phyloP scores from a whole-genome alignment of 2,113 vertebrate genomes.

The Cheirogaleus medius region DNA sequence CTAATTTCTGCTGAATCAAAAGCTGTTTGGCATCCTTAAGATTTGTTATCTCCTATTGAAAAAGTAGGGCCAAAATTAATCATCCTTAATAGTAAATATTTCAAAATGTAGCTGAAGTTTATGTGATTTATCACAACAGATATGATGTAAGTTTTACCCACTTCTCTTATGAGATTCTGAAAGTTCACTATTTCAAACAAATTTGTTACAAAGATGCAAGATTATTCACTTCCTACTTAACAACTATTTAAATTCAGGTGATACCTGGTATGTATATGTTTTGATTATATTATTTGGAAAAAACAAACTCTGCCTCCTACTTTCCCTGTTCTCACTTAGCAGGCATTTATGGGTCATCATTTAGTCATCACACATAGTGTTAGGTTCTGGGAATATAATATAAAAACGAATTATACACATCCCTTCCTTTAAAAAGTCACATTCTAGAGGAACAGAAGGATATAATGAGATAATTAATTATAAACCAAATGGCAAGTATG shows the following conservation, averaged over 20 bases:
- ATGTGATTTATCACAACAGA: background rate
- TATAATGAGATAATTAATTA: background rate
- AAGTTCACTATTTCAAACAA: constrained; percentile 43
- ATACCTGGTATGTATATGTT: background rate
- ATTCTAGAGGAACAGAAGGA: background rate
- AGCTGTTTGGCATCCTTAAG: constrained; percentile 94
- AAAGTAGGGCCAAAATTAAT: background rate
- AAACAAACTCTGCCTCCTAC: background rate
- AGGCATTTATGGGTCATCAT: background rate
- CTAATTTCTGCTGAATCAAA: constrained; percentile 97
- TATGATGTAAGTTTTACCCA: background rate
- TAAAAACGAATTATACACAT: background rate
- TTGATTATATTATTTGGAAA: background rate
- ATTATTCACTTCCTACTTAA: background rate
- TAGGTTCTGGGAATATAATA: background rate
- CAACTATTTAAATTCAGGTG: background rate
- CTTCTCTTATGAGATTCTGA: background rate
- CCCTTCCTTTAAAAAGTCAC: background rate
- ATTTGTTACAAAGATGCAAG: background rate
- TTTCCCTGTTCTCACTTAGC: background rate
- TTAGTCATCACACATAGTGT: background rate
- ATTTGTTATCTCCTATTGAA: constrained; percentile 89
- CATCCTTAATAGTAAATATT: background rate
- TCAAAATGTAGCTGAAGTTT: background rate
- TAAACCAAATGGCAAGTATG: background rate